Conservation (phyloP, 2,797 vertebrate genomes). For the Bradypodion pumilum region DNA sequence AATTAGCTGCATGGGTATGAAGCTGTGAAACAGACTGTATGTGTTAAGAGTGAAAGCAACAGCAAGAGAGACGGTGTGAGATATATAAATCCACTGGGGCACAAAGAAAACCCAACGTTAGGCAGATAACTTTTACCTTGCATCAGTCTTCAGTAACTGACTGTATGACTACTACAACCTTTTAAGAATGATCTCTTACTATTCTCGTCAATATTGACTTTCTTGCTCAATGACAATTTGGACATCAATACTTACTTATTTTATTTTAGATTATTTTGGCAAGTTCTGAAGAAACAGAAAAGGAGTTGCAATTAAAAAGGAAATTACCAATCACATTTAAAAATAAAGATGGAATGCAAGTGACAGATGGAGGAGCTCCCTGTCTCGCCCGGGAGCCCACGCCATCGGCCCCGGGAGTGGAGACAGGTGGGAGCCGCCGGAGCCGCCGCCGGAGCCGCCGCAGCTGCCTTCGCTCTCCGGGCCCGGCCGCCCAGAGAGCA, state of each 20-base stretch:
- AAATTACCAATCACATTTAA: too few relatives aligned
- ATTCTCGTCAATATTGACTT: not conserved
- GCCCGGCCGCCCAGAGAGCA: too few relatives aligned
- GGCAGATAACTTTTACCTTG: not conserved
- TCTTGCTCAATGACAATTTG: not conserved
- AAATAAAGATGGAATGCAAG: too few relatives aligned
- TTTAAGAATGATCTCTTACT: not conserved
- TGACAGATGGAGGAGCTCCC: too few relatives aligned
- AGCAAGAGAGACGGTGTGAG: not conserved
- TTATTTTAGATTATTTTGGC: conserved; percentile 7
- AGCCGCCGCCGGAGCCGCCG: too few relatives aligned
- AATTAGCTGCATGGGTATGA: not conserved
- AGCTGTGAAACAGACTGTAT: conserved; percentile 25
- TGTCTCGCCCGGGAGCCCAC: too few relatives aligned
- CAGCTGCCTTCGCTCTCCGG: too few relatives aligned
- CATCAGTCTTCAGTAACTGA: not conserved
- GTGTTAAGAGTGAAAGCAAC: not conserved
- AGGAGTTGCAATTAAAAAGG: too few relatives aligned
- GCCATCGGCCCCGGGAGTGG: too few relatives aligned
- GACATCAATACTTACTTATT: not conserved
- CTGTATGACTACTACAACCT: not conserved
- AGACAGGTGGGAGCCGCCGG: too few relatives aligned
- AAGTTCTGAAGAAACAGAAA: too few relatives aligned
- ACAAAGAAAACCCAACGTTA: not conserved
- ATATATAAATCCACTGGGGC: not conserved